Conservation (phyloP, 2,797 vertebrate species). For the Hippoglossus hippoglossus region DNA sequence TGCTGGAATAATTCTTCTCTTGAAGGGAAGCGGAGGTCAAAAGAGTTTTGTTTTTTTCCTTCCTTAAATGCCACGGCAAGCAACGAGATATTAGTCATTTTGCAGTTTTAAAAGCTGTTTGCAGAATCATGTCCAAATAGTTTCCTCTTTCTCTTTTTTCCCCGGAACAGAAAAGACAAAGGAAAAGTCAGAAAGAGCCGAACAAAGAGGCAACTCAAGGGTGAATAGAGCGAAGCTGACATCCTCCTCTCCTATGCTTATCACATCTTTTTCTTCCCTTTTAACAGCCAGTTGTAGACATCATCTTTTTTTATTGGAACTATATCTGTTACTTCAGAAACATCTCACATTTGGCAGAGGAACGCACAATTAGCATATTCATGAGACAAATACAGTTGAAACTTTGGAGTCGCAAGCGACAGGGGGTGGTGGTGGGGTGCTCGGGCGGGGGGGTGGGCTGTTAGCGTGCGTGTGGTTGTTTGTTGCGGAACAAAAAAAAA, state of each 20-base stretch:
- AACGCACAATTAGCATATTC: slow-evolving; percentile 82
- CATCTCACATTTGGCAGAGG: slow-evolving; percentile 78
- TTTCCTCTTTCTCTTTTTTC: slow-evolving; percentile 9
- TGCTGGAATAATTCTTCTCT: slow-evolving; percentile 37
- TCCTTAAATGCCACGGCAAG: slow-evolving; percentile 65
- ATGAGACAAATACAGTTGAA: slow-evolving; percentile 79
- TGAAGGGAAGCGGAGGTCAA: slow-evolving; percentile 57
- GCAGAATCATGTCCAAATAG: slow-evolving; percentile 49
- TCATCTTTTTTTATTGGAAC: slow-evolving; percentile 76
- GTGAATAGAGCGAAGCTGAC: slow-evolving; percentile 67
- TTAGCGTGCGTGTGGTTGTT: slow-evolving; percentile 48
- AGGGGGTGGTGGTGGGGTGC: slow-evolving; percentile 47
- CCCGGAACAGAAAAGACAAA: slow-evolving; percentile 32
- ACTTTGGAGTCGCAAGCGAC: slow-evolving; percentile 73
- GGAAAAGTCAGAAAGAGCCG: slow-evolving; percentile 41
- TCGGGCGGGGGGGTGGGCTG: slow-evolving; percentile 31
- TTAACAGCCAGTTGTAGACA: slow-evolving; percentile 77
- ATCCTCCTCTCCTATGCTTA: slow-evolving; percentile 64
- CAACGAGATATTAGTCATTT: slow-evolving; percentile 47
- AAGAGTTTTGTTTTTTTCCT: slow-evolving; percentile 29
- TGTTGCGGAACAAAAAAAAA: slow-evolving; percentile 68
- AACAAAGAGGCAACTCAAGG: slow-evolving; percentile 44
- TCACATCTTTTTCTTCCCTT: slow-evolving; percentile 64
- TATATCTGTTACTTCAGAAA: slow-evolving; percentile 79
- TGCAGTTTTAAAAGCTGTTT: slow-evolving; percentile 41